Percentiles rank a stretch among this genome's conserved stretches.
phyloP scores from a whole-genome alignment of 2,888 invertebrate genomes.

The Amblyjoppa fuscipennis region DNA sequence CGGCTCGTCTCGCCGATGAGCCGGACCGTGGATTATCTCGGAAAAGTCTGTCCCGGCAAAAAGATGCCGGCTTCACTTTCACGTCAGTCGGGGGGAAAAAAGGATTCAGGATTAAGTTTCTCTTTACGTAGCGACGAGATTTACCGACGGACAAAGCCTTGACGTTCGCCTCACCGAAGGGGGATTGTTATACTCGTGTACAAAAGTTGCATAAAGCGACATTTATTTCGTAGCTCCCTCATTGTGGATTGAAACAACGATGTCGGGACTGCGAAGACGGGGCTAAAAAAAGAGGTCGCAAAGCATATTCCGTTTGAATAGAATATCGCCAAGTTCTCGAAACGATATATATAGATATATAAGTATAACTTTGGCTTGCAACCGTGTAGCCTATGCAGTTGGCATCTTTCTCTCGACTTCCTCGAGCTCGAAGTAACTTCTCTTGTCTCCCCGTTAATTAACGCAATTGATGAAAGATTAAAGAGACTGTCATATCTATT shows the following conservation, averaged over 20 bases:
- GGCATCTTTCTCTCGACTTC: slow-evolving; percentile 22
- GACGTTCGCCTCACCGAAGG: neutral
- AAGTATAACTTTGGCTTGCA: neutral
- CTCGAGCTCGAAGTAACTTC: slow-evolving; percentile 53
- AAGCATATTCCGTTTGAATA: slow-evolving; percentile 34
- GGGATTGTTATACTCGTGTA: neutral
- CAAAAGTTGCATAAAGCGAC: neutral
- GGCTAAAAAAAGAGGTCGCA: slow-evolving; percentile 20
- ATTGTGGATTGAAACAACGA: slow-evolving; percentile 30
- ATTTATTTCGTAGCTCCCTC: slow-evolving; percentile 23
- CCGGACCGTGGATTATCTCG: slow-evolving; percentile 14
- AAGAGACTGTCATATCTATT: slow-evolving; percentile 66
- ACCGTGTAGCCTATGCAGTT: neutral
- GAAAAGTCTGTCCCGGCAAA: slow-evolving; percentile 32
- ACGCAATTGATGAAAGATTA: slow-evolving; percentile 81
- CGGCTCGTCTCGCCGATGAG: neutral
- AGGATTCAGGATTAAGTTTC: slow-evolving; percentile 7
- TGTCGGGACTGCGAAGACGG: slow-evolving; percentile 2
- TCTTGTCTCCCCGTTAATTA: slow-evolving; percentile 81
- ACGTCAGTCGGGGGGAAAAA: neutral
- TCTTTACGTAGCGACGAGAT: neutral
- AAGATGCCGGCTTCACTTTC: slow-evolving; percentile 12
- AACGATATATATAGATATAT: neutral
- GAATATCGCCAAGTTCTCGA: slow-evolving; percentile 19
- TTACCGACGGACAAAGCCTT: slow-evolving; percentile 16